Base-by-base conservation (phyloP, 92 coral and sea anemone species). In the Epizoanthus stellaris region DNA sequence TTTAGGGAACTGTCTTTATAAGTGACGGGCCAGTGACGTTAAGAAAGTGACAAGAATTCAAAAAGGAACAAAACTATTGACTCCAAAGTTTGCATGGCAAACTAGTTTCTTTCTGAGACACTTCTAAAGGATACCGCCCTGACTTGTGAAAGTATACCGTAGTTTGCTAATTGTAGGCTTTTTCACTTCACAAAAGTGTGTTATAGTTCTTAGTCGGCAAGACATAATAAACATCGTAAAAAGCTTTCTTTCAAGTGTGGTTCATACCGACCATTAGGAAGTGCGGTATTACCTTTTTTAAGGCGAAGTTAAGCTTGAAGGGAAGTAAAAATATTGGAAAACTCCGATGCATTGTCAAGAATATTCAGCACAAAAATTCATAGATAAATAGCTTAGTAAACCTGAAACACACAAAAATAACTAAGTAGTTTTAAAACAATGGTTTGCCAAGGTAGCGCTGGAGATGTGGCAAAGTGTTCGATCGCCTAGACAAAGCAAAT, bases 1-100 rank as follows among this genome's bases (percentile, higher is more conserved):
- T 47, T 72, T n/a, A 16, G 13, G 83, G 57, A 63, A 40, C n/a
- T 79, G 49, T 14, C 72, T 64, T 20, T 20, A 45, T 19, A 43
- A 20, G 83, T 79, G 83, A 79, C 70, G 73, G 71, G 65, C 61
- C 25, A 62, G 60, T 79, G 83, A 79, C 72, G 83, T 43, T 79
- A 63, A 52, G 59, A 47, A 79, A 63, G 71, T 40, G 30, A 42
- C 21, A 79, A 63, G 83, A 79, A 79, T 79, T 79, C 83, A 79
- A 20, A 79, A 42, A 11, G 53, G 65, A 42, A n/a, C 23, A 42
- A 16, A 70, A 17, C 9, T 79, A 3, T 8, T 12, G 25, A 62
- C n/a, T 43, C 30, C 70, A 63, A 59, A 57, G 16, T 57, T 75
- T 5, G 54, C 69, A 73, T 8, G 12, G 17, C 16, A 49, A 38